Evolutionary conservation across 2,797 vertebrate species (phyloP), one percentile per base, ranked within the genome.

Genomic region (Columba guinea): DNA sequence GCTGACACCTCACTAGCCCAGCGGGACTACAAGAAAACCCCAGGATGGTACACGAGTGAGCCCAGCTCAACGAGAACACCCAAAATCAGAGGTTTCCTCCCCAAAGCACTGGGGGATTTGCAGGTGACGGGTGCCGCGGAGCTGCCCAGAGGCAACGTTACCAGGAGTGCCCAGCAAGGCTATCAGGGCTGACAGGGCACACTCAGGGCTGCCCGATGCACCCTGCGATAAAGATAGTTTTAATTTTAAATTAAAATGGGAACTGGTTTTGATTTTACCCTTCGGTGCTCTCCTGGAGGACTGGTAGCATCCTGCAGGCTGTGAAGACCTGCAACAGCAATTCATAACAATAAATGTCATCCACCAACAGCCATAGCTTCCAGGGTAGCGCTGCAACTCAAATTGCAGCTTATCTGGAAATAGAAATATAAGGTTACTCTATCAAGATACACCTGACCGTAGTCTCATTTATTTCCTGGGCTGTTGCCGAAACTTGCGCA

Each of bases 241-340:
- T 64, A 73, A 84, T 85, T 88, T 84, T 53, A 90, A 78, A 78
- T 84, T 59, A 51, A 71, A 92, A 77, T 30, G 30, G 30, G 27
- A 87, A 41, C 37, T 13, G 13, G 73, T 67, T 63, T 44, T 67
- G 23, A 37, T 74, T 89, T 78, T 68, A 52, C 13, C n/a, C 62
- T 88, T 64, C 80, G 68, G n/a, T 13, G 13, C 53, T 78, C 88
- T 78, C 59, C 27, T 60, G 27, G 58, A 71, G 63, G 67, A 82
- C 9, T 76, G 46, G 64, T 64, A 41, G 17, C 22, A 62, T 60
- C 34, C 70, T 79, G 67, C n/a, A 69, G 70, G 58, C 59, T 83
- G n/a, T 16, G 51, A 71, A 75, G 70, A 64, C 17, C 55, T 46
- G 46, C 6, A 4, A 53, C 90, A 78, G 58, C 74, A 87, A 71